phyloP scores from a whole-genome alignment of 1,140 invertebrate genomes.

The Dreissena rostriformis region DNA sequence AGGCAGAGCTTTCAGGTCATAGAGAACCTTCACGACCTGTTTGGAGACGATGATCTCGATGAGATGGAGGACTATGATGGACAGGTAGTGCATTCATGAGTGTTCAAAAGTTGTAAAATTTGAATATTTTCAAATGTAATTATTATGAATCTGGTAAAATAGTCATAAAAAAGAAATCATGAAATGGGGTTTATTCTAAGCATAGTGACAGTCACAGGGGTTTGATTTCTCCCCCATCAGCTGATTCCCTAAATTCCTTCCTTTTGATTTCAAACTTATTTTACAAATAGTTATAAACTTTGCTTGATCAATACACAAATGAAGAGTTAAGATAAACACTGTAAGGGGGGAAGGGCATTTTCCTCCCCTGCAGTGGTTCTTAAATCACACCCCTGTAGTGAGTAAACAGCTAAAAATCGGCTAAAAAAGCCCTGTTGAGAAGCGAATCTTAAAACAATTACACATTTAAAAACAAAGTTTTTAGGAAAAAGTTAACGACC shows the following conservation, averaged over 20 bases:
- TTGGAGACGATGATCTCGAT: slow-evolving; percentile 74
- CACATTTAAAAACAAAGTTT: not conserved
- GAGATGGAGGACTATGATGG: slow-evolving; percentile 68
- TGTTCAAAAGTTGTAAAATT: not conserved
- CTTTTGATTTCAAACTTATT: not conserved
- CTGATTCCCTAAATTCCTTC: not conserved
- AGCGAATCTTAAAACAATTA: too few relatives aligned
- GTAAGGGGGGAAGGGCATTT: too few relatives aligned
- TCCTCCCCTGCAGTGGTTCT: too few relatives aligned
- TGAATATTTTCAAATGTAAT: not conserved
- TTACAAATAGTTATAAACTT: too few relatives aligned
- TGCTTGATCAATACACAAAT: too few relatives aligned
- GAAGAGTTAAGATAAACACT: too few relatives aligned
- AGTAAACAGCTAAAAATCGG: too few relatives aligned
- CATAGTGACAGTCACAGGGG: too few relatives aligned
- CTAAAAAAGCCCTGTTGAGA: too few relatives aligned
- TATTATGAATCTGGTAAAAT: not conserved
- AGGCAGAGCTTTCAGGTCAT: slow-evolving; percentile 84
- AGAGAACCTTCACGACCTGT: slow-evolving; percentile 82
- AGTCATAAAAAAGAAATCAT: not conserved
- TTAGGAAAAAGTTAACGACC: not conserved
- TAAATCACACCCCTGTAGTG: too few relatives aligned
- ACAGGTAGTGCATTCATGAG: slow-evolving; percentile 31
- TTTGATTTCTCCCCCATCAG: too few relatives aligned
- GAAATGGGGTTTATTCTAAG: too few relatives aligned